Conservation (phyloP, 1,140 invertebrate genomes). For the Pogonus chalceus region DNA sequence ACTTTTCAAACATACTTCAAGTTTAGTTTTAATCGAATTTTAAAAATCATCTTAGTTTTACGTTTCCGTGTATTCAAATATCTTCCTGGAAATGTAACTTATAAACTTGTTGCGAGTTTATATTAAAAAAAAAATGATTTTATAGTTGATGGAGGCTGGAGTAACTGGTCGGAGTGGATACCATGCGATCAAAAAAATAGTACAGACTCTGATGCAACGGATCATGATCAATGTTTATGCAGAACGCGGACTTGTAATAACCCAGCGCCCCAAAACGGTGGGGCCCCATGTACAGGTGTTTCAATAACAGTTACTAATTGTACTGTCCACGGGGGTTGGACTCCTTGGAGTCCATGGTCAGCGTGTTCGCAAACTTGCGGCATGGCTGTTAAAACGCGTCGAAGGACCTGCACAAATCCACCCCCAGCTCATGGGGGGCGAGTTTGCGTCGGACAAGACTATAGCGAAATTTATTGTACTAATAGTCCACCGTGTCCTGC, state of each 20-base stretch:
- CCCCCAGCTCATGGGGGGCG: conserved; percentile 70
- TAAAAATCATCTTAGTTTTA: no score
- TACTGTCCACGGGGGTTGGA: conserved; percentile 80
- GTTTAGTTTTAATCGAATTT: no score
- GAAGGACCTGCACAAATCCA: conserved; percentile 71
- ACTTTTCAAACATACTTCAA: no score
- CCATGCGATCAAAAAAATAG: conserved; percentile 37
- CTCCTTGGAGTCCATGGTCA: conserved; percentile 78
- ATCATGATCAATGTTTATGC: conserved; percentile 63
- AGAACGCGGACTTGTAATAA: conserved; percentile 69
- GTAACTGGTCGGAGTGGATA: conserved; percentile 59
- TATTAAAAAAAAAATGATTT: conserved; percentile 11
- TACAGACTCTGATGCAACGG: conserved; percentile 33
- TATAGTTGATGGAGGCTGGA: conserved; percentile 67
- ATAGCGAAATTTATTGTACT: conserved; percentile 64
- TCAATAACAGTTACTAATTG: conserved; percentile 62
- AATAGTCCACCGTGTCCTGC: conserved; percentile 70
- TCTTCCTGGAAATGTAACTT: no score
- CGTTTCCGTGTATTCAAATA: no score
- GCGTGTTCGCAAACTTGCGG: conserved; percentile 56
- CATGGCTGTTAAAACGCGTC: conserved; percentile 67
- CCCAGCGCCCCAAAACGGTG: conserved; percentile 70
- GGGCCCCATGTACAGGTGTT: conserved; percentile 47
- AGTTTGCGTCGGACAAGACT: conserved; percentile 72
- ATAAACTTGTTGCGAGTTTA: no score